Evolutionary conservation across 2,888 invertebrate species (phyloP).

Genomic region (Cryptus viduatorius): DNA sequence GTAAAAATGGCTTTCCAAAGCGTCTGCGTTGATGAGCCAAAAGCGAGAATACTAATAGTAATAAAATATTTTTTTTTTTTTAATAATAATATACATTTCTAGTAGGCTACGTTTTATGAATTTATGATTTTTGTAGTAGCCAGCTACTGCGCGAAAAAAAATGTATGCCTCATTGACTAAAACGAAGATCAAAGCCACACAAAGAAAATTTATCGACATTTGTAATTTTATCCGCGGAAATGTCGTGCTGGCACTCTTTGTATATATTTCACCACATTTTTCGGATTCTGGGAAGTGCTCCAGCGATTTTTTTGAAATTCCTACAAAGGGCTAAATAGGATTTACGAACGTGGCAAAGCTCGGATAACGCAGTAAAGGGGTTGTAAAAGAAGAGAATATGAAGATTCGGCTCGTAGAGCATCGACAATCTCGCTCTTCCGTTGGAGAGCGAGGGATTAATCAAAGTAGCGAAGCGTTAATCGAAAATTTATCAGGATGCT

Average conservation of each 20-base stretch:
- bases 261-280: background rate
- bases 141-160: too few species aligned
- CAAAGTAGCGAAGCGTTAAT: slow-evolving; percentile 44
- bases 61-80: too few species aligned
- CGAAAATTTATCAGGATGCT: slow-evolving; percentile 63
- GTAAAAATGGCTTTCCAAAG: too few species aligned
- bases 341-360: background rate
- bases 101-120: too few species aligned
- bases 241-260: background rate
- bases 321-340: background rate
- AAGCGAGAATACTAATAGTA: too few species aligned
- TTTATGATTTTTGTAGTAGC: too few species aligned
- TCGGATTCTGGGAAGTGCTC: background rate
- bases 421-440: slow-evolving; percentile 8
- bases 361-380: background rate
- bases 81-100: too few species aligned
- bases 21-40: too few species aligned
- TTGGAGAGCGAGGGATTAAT: slow-evolving; percentile 35
- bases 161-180: too few species aligned
- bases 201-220: too few species aligned
- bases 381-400: background rate
- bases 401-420: background rate
- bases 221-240: too few species aligned
- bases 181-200: too few species aligned
- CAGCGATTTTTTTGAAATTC: background rate